A percentile compares a stretch with the other conserved stretches of the same genome.
Evolutionary conservation across 2,113 vertebrate species (phyloP).

Genomic region (Lota lota): DNA sequence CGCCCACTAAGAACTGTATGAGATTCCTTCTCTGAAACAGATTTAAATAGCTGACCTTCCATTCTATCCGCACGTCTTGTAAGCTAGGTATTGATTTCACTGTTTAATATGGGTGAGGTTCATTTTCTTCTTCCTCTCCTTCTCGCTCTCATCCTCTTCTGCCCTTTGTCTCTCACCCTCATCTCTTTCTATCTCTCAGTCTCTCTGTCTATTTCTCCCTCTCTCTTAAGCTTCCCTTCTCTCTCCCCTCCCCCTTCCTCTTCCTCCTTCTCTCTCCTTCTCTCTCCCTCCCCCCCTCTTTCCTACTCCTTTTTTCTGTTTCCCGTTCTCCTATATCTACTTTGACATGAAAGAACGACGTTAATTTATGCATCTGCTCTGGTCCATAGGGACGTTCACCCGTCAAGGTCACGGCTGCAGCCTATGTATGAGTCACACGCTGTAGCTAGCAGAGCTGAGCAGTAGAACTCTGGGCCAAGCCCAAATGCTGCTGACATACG

Average conservation of each 20-base stretch:
- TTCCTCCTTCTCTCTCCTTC: neutral
- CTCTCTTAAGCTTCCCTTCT: neutral
- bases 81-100: constrained; percentile 13
- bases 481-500: constrained; percentile 24
- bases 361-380: neutral
- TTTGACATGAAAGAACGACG: too few relatives aligned
- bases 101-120: constrained; percentile 1
- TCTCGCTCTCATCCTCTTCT: neutral
- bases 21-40: constrained; percentile 1
- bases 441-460: too few relatives aligned
- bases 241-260: neutral
- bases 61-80: neutral
- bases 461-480: constrained; percentile 18
- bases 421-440: constrained; percentile 40
- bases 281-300: too few relatives aligned
- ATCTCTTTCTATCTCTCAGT: neutral
- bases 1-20: neutral
- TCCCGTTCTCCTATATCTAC: too few relatives aligned
- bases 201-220: neutral
- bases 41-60: constrained; percentile 11
- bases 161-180: neutral
- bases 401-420: constrained; percentile 40
- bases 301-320: too few relatives aligned
- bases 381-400: neutral
- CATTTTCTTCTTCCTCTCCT: neutral